Evolutionary conservation across 2,888 invertebrate species (phyloP), one percentile per base, ranked within the genome.

Genomic region (Eremobia ochroleuca): DNA sequence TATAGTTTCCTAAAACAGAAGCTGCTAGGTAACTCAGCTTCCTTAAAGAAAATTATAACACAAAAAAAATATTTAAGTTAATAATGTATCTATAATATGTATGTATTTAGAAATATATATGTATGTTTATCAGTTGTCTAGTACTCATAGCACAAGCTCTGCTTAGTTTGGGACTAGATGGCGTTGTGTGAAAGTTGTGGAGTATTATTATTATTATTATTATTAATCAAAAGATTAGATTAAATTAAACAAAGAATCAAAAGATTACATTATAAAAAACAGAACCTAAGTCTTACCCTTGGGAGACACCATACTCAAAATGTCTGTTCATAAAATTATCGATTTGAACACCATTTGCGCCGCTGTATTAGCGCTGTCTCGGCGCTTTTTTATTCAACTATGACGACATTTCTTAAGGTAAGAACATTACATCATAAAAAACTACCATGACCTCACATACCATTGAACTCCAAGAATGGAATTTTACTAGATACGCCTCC

Each of bases 381-480:
- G 75, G 62, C 76, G 52, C 15, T 81, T 81, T 79, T 79, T 83
- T 75, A 40, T 43, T 21, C 34, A 67, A 21, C 28, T 65, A 83
- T 84, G 81, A 84, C 81, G 80, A 76, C 73, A 71, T 62, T 49
- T 64, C 62, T 68, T 46, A 13, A 68, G 40, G 31, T 76, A 73
- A 73, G 25, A 77, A 59, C 61, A 69, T 81, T 80, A 85, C 81
- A 58, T 77, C 69, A 81, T 52, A 62, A 72, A 59, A 58, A 62
- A 59, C 81, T 72, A 59, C 65, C 37, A 66, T 79, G 72, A 82
- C 58, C 85, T 74, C 73, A 77, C 62, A 69, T 79, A 77, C 31
- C 69, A 83, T 73, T 85, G 77, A 79, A 81, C 83, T 83, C 70
- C 46, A 79, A 81, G 65, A 55, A 85, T 58, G 79, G 78, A 77